A percentile compares a stretch with the other conserved stretches of the same genome.
phyloP scores from a whole-genome alignment of 2,888 invertebrate species.

The Drosophila kambysellisi region DNA sequence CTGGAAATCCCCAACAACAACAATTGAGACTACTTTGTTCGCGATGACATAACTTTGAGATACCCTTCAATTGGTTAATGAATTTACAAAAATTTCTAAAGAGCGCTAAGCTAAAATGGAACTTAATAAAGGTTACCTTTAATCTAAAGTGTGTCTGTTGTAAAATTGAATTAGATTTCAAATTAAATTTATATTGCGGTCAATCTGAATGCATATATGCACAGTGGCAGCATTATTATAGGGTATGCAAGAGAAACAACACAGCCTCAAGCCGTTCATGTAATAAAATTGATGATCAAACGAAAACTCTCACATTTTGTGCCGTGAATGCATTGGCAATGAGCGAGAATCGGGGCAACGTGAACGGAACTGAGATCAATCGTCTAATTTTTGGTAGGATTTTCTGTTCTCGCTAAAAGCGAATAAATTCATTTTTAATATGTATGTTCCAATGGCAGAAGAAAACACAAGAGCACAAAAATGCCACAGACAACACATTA shows the following conservation, averaged over 20 bases:
- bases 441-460: conserved; percentile 31
- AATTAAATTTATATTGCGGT: background rate
- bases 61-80: conserved; percentile 24
- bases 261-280: conserved; percentile 43
- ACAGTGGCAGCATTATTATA: background rate
- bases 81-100: background rate
- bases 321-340: conserved; percentile 31
- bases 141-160: background rate
- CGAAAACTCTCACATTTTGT: conserved; percentile 80
- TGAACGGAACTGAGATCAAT: conserved; percentile 76
- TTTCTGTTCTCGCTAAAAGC: conserved; percentile 54
- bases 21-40: background rate
- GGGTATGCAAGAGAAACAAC: conserved; percentile 20
- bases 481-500: conserved; percentile 29
- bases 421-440: conserved; percentile 78
- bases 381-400: conserved; percentile 43
- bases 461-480: conserved; percentile 22
- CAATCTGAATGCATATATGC: background rate
- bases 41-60: background rate
- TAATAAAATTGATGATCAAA: conserved; percentile 84
- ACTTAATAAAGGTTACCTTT: background rate
- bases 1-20: conserved; percentile 65
- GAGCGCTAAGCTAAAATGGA: background rate
- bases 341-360: conserved; percentile 13
- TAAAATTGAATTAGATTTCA: background rate